A percentile compares a stretch with the other conserved stretches of the same genome.
These are phyloP conservation scores for Choloepus hoffmanni DNA, from an alignment of 2,113 vertebrate genomes.

Conservation along the genomic window DNA sequence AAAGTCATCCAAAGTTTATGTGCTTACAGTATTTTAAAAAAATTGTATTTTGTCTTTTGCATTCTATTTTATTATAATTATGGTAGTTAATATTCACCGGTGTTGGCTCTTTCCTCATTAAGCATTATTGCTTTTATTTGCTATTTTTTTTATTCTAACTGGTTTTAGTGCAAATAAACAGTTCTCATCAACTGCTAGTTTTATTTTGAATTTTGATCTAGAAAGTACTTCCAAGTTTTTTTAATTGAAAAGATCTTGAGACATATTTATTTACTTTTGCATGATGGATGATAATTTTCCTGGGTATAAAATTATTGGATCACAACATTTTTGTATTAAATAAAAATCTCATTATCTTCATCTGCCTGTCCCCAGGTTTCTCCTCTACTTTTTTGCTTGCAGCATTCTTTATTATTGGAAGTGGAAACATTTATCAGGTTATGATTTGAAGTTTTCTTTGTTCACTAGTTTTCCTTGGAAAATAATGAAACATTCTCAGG, in stretches of 20 bases:
- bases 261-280: neutral
- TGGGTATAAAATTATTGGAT: slow-evolving; percentile 51
- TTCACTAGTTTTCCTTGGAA: slow-evolving; percentile 53
- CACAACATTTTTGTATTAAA: neutral
- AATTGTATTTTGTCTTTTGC: neutral
- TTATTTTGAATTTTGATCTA: slow-evolving; percentile 23
- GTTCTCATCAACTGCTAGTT: neutral
- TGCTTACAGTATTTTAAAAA: slow-evolving; percentile 44
- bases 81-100: neutral
- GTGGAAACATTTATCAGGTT: slow-evolving; percentile 61
- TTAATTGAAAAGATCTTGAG: neutral
- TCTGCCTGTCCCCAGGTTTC: neutral
- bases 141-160: slow-evolving; percentile 5
- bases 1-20: neutral
- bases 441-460: slow-evolving; percentile 44
- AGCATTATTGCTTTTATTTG: slow-evolving; percentile 29
- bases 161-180: neutral
- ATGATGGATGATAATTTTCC: neutral
- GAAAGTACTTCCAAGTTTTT: slow-evolving; percentile 35
- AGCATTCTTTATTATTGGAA: slow-evolving; percentile 53
- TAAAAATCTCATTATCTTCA: neutral
- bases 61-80: neutral
- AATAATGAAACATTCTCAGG: slow-evolving; percentile 8
- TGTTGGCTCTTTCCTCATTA: neutral
- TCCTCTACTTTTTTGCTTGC: neutral